Conservation (phyloP, 2,113 vertebrate species). For the Megaceryle torquata region DNA sequence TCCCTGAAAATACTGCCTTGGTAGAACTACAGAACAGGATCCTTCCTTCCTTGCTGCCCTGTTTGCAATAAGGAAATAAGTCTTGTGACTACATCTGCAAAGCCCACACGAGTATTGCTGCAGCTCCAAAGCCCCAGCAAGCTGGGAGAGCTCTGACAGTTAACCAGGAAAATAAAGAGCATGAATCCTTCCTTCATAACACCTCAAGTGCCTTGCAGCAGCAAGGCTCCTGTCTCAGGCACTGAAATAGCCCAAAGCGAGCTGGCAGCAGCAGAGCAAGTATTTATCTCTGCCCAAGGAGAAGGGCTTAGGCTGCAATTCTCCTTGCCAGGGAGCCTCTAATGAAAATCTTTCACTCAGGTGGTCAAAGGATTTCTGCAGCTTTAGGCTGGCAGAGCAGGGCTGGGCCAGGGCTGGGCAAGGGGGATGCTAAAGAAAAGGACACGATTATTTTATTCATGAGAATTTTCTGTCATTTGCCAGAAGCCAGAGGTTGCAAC, state of each 20-base stretch:
- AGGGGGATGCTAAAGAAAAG: neutral
- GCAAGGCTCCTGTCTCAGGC: neutral
- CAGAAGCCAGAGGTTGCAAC: neutral
- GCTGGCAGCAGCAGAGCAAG: neutral
- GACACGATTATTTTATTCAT: neutral
- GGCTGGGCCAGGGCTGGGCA: fast-evolving
- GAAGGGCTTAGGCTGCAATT: neutral
- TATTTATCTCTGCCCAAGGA: neutral
- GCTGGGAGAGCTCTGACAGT: neutral
- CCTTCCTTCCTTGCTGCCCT: neutral
- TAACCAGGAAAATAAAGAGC: neutral
- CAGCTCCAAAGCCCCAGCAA: neutral
- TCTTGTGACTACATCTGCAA: neutral
- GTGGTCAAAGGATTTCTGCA: neutral
- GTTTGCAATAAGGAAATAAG: neutral
- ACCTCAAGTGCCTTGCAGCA: neutral
- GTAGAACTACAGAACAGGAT: neutral
- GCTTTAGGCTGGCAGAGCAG: neutral
- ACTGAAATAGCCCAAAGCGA: neutral
- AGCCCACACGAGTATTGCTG: neutral
- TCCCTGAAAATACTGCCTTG: neutral
- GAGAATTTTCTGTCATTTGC: neutral
- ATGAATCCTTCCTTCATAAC: fast-evolving
- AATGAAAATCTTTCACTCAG: neutral
- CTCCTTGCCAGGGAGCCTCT: neutral